These are phyloP conservation scores for Haliaeetus leucogaster DNA, from an alignment of 2,113 vertebrate species.

Conservation along the genomic window DNA sequence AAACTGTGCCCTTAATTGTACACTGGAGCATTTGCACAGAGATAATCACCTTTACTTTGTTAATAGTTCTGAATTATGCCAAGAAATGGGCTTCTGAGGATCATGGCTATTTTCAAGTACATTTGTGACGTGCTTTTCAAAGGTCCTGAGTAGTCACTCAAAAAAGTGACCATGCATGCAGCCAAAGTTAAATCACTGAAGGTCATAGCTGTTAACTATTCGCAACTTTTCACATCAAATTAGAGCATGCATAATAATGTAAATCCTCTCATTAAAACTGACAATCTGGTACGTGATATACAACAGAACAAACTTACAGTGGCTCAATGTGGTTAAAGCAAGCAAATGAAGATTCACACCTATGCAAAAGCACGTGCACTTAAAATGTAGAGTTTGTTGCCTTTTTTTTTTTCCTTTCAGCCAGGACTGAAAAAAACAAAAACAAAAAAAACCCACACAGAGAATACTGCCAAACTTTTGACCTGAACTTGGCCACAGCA, in stretches of 20 bases:
- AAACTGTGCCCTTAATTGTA: background rate
- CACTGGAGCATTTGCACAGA: background rate
- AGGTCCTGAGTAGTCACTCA: background rate
- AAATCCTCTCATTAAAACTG: background rate
- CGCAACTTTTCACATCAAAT: background rate
- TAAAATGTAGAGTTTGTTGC: background rate
- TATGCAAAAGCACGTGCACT: fast-evolving
- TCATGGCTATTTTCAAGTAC: background rate
- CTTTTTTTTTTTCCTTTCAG: background rate
- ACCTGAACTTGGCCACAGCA: background rate
- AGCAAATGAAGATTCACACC: background rate
- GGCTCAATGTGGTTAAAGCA: background rate
- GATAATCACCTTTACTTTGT: background rate
- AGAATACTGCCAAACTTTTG: background rate
- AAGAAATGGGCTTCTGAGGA: background rate
- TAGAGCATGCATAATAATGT: background rate
- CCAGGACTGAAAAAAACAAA: background rate
- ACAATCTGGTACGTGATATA: background rate
- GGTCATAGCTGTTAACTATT: background rate
- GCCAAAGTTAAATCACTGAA: background rate
- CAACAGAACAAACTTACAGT: background rate
- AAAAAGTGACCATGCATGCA: background rate
- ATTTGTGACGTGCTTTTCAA: background rate
- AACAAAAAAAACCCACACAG: too few species aligned
- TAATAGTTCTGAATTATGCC: background rate